These are phyloP conservation scores for Sitobion miscanthi DNA, from an alignment of 1,140 invertebrate species.

Conservation along the genomic window DNA sequence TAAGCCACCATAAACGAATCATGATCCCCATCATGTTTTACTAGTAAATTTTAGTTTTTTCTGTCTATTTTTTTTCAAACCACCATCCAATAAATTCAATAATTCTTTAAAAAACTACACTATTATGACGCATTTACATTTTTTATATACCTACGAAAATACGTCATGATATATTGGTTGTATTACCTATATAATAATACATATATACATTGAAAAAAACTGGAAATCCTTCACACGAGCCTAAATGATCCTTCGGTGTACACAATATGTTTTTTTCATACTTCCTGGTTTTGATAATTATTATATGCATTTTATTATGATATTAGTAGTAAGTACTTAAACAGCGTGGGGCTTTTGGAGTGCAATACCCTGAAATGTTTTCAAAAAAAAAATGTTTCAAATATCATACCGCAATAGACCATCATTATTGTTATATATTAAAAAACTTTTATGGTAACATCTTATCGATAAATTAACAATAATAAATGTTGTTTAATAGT, in stretches of 20 bases:
- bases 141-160: background rate
- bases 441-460: too few relatives aligned
- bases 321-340: background rate
- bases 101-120: background rate
- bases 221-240: background rate
- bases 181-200: too few relatives aligned
- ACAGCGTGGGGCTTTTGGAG: fast-evolving
- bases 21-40: background rate
- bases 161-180: background rate
- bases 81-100: background rate
- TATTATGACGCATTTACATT: background rate
- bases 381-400: too few relatives aligned
- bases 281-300: background rate
- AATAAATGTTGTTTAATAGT: too few relatives aligned
- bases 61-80: background rate
- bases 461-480: too few relatives aligned
- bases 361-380: background rate
- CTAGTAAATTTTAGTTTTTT: background rate
- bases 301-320: background rate
- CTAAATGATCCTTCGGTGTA: background rate
- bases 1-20: background rate
- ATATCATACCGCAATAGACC: too few relatives aligned
- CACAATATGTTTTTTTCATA: background rate
- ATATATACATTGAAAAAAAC: background rate
- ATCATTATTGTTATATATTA: too few relatives aligned